Conservation (phyloP, 2,888 invertebrate species). For the Thecocarcelia acutangulata region DNA sequence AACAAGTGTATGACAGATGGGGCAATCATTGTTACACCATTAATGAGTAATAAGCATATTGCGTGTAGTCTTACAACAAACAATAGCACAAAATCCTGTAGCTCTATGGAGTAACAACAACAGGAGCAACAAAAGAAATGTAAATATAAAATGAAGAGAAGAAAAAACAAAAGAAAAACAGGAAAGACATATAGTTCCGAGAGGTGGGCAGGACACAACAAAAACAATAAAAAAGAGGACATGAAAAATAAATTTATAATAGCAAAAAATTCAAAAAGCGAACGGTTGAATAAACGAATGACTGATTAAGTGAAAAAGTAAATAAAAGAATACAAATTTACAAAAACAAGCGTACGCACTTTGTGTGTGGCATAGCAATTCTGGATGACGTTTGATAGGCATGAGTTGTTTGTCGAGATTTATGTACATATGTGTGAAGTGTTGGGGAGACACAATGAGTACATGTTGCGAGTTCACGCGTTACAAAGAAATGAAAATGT, state of each 20-base stretch:
- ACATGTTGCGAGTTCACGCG: neutral
- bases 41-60: constrained; percentile 79
- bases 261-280: neutral
- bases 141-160: constrained; percentile 9
- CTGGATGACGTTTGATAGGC: constrained; percentile 48
- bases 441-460: neutral
- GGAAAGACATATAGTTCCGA: constrained; percentile 27
- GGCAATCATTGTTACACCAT: constrained; percentile 71
- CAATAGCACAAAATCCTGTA: constrained; percentile 16
- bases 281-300: constrained; percentile 35
- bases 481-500: neutral
- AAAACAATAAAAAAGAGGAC: neutral
- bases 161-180: neutral
- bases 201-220: constrained; percentile 2
- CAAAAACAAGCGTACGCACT: constrained; percentile 32
- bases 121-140: constrained; percentile 22
- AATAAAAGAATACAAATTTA: constrained; percentile 32
- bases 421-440: constrained; percentile 4
- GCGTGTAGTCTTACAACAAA: constrained; percentile 72
- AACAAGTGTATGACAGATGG: constrained; percentile 62
- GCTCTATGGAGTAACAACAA: constrained; percentile 7
- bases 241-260: neutral
- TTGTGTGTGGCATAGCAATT: constrained; percentile 29
- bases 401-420: constrained; percentile 52
- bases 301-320: constrained; percentile 36